phyloP scores from a whole-genome alignment of 1,140 invertebrate genomes.

The Tetranychus urticae region DNA sequence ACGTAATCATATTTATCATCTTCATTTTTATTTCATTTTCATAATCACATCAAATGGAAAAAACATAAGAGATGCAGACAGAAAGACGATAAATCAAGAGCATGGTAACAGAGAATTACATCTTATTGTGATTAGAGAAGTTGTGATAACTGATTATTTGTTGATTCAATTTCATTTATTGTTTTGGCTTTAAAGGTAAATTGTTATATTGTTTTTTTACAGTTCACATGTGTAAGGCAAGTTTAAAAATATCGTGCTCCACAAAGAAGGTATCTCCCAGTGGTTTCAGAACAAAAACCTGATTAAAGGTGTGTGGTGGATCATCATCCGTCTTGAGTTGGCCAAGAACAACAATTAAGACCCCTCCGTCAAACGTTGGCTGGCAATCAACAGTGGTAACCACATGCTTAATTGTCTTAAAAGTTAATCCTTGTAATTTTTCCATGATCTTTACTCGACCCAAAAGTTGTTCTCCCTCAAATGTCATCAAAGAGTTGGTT shows the following conservation, averaged over 20 bases:
- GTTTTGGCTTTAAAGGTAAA: no score
- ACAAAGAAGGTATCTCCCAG: constrained; percentile 61
- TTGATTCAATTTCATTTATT: no score
- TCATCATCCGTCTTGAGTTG: constrained; percentile 81
- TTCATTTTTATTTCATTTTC: no score
- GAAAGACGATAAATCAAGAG: no score
- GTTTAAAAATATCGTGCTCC: constrained; percentile 69
- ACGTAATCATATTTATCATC: no score
- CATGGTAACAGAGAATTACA: no score
- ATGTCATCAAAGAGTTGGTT: constrained; percentile 78
- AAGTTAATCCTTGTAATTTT: constrained; percentile 59
- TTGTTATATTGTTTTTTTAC: no score
- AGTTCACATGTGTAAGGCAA: constrained; percentile 30
- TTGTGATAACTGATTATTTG: no score
- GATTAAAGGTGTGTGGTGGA: constrained; percentile 65
- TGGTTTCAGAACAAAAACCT: constrained; percentile 72
- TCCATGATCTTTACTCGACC: constrained; percentile 77
- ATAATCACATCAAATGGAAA: no score
- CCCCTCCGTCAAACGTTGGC: constrained; percentile 81
- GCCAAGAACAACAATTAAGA: constrained; percentile 74
- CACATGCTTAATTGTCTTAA: constrained; percentile 74
- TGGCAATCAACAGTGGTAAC: constrained; percentile 82
- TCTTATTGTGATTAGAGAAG: no score
- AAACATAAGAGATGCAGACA: no score
- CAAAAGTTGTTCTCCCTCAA: constrained; percentile 73